Evolutionary conservation across 1,140 invertebrate genomes (phyloP), one percentile per base, ranked within the genome.

Genomic region (Cryptotermes secundus): DNA sequence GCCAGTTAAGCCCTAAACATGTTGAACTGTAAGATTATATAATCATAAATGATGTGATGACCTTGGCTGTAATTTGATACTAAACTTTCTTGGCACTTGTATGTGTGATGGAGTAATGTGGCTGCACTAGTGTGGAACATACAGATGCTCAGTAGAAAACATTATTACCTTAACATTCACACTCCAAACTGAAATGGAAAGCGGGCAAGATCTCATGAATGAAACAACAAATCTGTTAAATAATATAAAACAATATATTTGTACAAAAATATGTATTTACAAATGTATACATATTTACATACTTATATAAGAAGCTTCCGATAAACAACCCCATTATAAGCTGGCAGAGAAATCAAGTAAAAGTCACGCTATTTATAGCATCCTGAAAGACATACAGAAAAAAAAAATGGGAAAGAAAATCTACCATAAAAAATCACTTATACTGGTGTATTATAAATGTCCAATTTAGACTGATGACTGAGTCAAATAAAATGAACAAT

Each of bases 281-380:
- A 72, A 59, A 72, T 72, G 31, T 72, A 72, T 31, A 72, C n/a
- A 72, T 72, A 65, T 65, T n/a, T n/a, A 65, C 59, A 65, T 65
- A 10, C 9, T 31, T 6, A 72, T 10, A 72, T 9, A 9, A 72
- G 59, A 72, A 31, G 1, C 4, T 31, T 72, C n/a, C 22, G 45
- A 72, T 31, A n/a, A 72, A 72, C 59, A 72, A 22, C 19, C 53
- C 6, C 53, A 59, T 59, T 31, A 72, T 31, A n/a, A 72, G 59
- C 14, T n/a, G 59, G n/a, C 59, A 31, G 45, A 49, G 45, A 49
- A 49, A 14, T 49, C 4, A 31, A 26, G 7, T 26, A 72, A 72
- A n/a, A n/a, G 26, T 31, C 26, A 59, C 53, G 31, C 45, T 49
- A 22, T 49, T 49, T 22, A 49, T 49, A 31, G 16, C 26, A 10